These are phyloP conservation scores for Siniperca scherzeri DNA, from an alignment of 2,797 vertebrate genomes.

Conservation along the genomic window DNA sequence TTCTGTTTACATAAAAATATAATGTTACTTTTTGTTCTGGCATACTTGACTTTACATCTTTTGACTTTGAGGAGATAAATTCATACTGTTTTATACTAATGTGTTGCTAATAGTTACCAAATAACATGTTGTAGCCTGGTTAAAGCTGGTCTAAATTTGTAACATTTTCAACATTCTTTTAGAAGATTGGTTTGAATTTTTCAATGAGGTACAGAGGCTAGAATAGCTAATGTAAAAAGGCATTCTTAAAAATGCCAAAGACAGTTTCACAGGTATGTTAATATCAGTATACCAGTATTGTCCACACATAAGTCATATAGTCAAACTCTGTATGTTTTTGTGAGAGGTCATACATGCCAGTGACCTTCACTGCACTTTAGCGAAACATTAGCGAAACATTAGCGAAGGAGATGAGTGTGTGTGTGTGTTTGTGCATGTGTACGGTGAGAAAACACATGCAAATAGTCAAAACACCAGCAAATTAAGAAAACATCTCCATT, in stretches of 20 bases:
- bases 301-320: not conserved
- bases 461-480: no score
- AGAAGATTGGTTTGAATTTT: not conserved
- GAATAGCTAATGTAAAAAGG: not conserved
- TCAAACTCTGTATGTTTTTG: not conserved
- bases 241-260: not conserved
- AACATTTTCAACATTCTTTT: not conserved
- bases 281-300: not conserved
- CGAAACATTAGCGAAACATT: constrained; percentile 26
- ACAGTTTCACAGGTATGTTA: not conserved
- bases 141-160: not conserved
- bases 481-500: no score
- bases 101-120: not conserved
- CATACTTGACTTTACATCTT: not conserved
- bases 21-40: not conserved
- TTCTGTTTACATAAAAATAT: not conserved
- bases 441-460: no score
- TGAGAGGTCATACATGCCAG: constrained; percentile 13
- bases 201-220: not conserved
- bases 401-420: constrained; percentile 16
- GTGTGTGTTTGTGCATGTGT: constrained; percentile 15
- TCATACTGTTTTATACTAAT: not conserved
- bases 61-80: not conserved
- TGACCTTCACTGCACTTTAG: constrained; percentile 33
- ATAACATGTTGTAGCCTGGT: not conserved